Evolutionary conservation across 1,140 invertebrate species (phyloP).

Genomic region (Mizuhopecten yessoensis): DNA sequence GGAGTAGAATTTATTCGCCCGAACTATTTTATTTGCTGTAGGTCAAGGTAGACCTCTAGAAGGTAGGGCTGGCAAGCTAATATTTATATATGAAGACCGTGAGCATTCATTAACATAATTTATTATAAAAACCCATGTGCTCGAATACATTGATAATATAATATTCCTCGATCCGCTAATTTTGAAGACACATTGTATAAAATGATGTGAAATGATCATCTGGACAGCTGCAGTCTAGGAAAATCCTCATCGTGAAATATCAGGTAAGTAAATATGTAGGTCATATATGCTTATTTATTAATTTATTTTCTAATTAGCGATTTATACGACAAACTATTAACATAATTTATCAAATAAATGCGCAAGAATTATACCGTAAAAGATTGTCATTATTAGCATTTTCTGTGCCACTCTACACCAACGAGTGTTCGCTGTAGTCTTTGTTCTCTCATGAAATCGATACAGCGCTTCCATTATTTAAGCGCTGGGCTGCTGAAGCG

Average conservation of each 20-base stretch:
- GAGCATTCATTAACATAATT: constrained; percentile 78
- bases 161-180: constrained; percentile 36
- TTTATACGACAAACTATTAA: constrained; percentile 72
- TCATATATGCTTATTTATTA: constrained; percentile 52
- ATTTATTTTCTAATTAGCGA: constrained; percentile 50
- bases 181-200: constrained; percentile 39
- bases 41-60: constrained; percentile 13
- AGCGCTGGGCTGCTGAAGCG: constrained; percentile 2
- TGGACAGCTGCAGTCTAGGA: not conserved
- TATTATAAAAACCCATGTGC: constrained; percentile 71
- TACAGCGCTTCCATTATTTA: constrained; percentile 26
- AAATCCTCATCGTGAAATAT: not conserved
- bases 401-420: not conserved
- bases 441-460: constrained; percentile 25
- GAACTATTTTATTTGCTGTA: not conserved
- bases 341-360: constrained; percentile 68
- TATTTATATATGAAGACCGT: constrained; percentile 75
- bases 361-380: constrained; percentile 44
- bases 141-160: constrained; percentile 55
- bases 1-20: constrained; percentile 33
- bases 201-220: not conserved
- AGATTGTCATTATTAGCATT: constrained; percentile 8
- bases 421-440: not conserved
- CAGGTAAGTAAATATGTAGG: constrained; percentile 49
- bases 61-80: constrained; percentile 68